Evolutionary conservation across 2,797 vertebrate genomes (phyloP).

Genomic region (Chloroceryle inda): DNA sequence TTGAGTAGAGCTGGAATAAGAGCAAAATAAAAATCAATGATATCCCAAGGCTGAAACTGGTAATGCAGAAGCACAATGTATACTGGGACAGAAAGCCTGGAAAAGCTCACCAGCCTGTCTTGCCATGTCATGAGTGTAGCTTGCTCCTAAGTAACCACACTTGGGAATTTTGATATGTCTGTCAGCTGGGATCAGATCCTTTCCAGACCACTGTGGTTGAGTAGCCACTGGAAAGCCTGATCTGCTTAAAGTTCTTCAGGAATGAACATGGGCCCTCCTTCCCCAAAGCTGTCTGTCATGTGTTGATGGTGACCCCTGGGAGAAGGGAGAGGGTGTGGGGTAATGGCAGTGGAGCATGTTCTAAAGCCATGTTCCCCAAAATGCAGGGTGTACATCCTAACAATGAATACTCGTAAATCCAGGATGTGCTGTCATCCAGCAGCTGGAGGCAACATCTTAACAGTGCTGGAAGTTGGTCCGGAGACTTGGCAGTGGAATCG

Average conservation of each 20-base stretch:
- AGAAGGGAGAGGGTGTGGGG: not conserved
- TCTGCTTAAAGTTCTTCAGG: not conserved
- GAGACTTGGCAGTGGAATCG: slow-evolving; percentile 19
- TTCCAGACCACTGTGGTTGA: not conserved
- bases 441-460: slow-evolving; percentile 43
- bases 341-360: not conserved
- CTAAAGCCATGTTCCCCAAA: not conserved
- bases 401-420: slow-evolving; percentile 33
- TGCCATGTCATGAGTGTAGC: not conserved
- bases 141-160: not conserved
- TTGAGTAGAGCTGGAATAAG: not conserved
- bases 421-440: slow-evolving; percentile 51
- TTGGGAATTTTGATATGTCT: not conserved
- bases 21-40: not conserved
- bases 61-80: not conserved
- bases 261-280: not conserved
- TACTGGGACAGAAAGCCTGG: not conserved
- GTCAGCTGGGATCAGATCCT: not conserved
- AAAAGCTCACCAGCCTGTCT: not conserved
- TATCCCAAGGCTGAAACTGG: not conserved
- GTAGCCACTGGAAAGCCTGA: not conserved
- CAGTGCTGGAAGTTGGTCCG: slow-evolving; percentile 47
- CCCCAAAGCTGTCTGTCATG: not conserved
- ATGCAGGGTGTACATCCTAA: not conserved
- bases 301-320: not conserved